Base-by-base conservation (phyloP, 2,797 vertebrate genomes). In the Megalops cyprinoides region DNA sequence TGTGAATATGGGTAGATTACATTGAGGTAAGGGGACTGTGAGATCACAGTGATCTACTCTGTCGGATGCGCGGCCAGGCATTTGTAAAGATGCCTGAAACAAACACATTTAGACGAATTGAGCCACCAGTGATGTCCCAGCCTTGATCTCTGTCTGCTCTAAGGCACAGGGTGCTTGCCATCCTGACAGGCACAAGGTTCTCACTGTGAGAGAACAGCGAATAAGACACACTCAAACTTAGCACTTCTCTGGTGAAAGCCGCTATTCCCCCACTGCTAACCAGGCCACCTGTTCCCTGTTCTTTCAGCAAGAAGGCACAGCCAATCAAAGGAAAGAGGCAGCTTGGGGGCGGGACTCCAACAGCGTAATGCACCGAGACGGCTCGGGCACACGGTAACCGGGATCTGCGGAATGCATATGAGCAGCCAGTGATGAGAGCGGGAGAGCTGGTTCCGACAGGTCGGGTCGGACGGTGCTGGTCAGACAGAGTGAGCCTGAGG, bases 1-100 rank as follows among this genome's bases (percentile, higher is more conserved):
- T n/a, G n/a, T n/a, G n/a, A n/a, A n/a, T n/a, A n/a, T n/a, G n/a
- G n/a, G n/a, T n/a, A n/a, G n/a, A n/a, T n/a, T n/a, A n/a, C n/a
- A n/a, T n/a, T 18, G 71, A 83, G 81, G 84, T 81, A 15, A 82
- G 53, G 9, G 39, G 75, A 83, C 55, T 44, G 79, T 46, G 8
- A 74, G 7, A 37, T 28, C 34, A 76, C n/a, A n/a, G n/a, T n/a
- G n/a, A n/a, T n/a, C n/a, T n/a, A n/a, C n/a, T n/a, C n/a, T n/a
- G n/a, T n/a, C n/a, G n/a, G 28, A 20, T 10, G 62, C 4, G 31
- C 67, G 34, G 34, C 34, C 28, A 62, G 5, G 31, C 4, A 31
- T 7, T 18, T 5, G 58, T 25, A 60, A 60, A 60, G 6, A 23
- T 23, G 53, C 56, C 53, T 56, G 5, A 20, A 56, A 10, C 15